Base-by-base conservation (phyloP, 2,888 invertebrate genomes). In the Coremacera marginata region DNA sequence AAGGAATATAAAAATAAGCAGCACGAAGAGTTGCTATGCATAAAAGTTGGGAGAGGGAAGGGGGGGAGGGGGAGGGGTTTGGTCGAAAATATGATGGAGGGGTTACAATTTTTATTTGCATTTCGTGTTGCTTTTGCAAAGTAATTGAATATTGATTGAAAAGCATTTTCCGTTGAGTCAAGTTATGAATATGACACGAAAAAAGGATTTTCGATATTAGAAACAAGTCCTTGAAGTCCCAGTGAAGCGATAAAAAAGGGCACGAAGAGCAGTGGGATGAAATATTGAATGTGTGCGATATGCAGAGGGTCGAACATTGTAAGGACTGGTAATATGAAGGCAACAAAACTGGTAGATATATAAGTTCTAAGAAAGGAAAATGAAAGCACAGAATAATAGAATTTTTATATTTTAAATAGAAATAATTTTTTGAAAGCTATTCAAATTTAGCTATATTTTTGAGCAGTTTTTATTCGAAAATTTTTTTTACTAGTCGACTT, bases 91-190 rank as follows among this genome's bases (percentile, higher is more conserved):
- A 16, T 22, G 44, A 14, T 9, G 31, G n/a, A 31, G 34, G 34
- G 9, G 19, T 31, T 52, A 5, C 52, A 1, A 51, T 27, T 70
- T 68, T 70, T 70, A 51, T 70, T 51, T 52, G 70, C 51, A 27
- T 31, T 71, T 60, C 71, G 60, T 71, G 71, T 60, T 60, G 44
- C 68, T 70, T 37, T 22, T 16, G 57, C 60, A 16, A 57, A 60
- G 60, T 60, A 60, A 71, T 71, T 71, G 71, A 71, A 71, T 71
- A 71, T 71, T 57, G 71, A 71, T 68, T 68, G 52, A 27, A 51
- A 68, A 51, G 16, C 51, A 22, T 31, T 31, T 63, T 27, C 57
- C 11, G 27, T 27, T 22, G 19, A 60, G 57, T n/a, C 8, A 60
- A 22, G 57, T 14, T 1, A 9, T 4, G 31, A 34, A 19, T 1